phyloP scores from a whole-genome alignment of 2,797 vertebrate genomes.

The Silurus lanzhouensis region DNA sequence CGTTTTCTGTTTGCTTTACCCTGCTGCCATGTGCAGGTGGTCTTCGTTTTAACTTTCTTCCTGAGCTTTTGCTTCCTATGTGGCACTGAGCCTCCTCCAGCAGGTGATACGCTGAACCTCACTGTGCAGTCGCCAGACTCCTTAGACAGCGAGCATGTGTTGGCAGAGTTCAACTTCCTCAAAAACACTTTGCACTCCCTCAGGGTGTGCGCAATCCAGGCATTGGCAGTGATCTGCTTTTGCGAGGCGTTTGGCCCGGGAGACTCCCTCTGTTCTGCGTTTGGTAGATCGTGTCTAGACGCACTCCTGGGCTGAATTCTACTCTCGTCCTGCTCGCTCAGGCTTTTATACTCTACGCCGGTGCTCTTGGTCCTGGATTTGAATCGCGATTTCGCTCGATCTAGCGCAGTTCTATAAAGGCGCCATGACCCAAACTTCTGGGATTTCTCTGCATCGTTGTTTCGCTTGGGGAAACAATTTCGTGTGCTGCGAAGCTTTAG shows the following conservation, averaged over 20 bases:
- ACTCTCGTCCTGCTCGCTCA: not conserved
- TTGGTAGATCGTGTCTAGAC: not conserved
- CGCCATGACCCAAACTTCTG: constrained; percentile 38
- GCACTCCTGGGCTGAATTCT: not conserved
- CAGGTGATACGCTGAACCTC: constrained; percentile 63
- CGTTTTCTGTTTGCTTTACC: constrained; percentile 53
- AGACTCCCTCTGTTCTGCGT: not conserved
- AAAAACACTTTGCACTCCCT: constrained; percentile 95
- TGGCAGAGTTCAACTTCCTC: constrained; percentile 88
- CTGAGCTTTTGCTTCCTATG: constrained; percentile 60
- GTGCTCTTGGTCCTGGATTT: constrained; percentile 59
- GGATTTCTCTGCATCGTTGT: not conserved
- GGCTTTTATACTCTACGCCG: constrained; percentile 49
- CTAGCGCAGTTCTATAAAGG: constrained; percentile 54
- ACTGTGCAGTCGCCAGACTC: constrained; percentile 76
- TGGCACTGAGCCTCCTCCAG: constrained; percentile 64
- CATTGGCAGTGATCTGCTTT: constrained; percentile 71
- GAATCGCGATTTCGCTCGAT: constrained; percentile 70
- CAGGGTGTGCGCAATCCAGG: constrained; percentile 85
- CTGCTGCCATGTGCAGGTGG: constrained; percentile 37
- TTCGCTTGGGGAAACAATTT: constrained; percentile 69
- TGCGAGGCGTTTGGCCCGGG: constrained; percentile 62
- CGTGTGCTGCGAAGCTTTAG: constrained; percentile 73
- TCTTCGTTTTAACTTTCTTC: constrained; percentile 70
- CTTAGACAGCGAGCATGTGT: constrained; percentile 72